Conservation (phyloP, 2,113 vertebrate species). For the Prionailurus bengalensis region DNA sequence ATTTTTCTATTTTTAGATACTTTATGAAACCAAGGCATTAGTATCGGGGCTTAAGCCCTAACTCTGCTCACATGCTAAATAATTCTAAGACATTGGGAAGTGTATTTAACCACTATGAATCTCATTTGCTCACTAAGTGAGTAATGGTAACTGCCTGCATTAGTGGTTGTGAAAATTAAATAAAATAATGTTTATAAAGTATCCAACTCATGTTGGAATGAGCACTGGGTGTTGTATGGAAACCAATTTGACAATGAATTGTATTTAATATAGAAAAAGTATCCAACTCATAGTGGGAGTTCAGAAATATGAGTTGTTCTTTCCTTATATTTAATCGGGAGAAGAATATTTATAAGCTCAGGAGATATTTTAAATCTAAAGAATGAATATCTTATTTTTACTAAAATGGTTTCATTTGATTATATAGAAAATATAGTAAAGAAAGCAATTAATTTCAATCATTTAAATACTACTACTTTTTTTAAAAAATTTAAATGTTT, state of each 20-base stretch:
- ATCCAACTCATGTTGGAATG: background rate
- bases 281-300: background rate
- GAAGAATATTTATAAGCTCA: background rate
- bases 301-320: background rate
- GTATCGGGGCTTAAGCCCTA: background rate
- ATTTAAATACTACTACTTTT: background rate
- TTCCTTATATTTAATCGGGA: background rate
- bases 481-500: no score
- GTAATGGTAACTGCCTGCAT: background rate
- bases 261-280: background rate
- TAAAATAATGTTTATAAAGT: background rate
- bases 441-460: background rate
- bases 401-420: background rate
- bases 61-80: background rate
- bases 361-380: background rate
- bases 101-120: background rate
- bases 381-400: background rate
- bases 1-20: background rate
- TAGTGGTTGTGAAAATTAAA: background rate
- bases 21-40: background rate
- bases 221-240: no score
- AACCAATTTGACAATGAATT: no score
- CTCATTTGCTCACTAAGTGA: background rate
- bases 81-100: background rate
- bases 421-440: background rate